A percentile compares a stretch with the other conserved stretches of the same genome.
phyloP scores from a whole-genome alignment of 2,113 vertebrate species.

The Cyanoliseus patagonus region DNA sequence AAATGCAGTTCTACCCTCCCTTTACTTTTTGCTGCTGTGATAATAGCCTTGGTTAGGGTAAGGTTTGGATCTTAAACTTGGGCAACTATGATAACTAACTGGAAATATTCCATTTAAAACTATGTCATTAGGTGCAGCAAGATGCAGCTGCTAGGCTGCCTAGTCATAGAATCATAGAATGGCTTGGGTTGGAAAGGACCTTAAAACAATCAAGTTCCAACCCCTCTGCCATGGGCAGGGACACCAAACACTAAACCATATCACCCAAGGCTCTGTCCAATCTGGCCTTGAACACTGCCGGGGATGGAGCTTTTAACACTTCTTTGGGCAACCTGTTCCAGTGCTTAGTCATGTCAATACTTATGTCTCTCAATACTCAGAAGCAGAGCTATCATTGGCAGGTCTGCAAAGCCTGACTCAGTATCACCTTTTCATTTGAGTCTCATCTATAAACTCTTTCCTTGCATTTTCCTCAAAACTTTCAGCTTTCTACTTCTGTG shows the following conservation, averaged over 20 bases:
- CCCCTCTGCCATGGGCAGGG: neutral
- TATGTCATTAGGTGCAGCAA: neutral
- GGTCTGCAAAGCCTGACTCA: neutral
- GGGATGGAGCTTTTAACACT: neutral
- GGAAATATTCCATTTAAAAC: neutral
- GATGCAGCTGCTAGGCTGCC: neutral
- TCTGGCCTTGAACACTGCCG: neutral
- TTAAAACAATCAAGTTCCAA: neutral
- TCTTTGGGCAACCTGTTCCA: neutral
- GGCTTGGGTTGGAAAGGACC: neutral
- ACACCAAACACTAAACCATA: neutral
- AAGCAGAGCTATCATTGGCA: neutral
- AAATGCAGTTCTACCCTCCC: neutral
- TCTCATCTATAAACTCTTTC: neutral
- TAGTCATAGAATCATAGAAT: neutral
- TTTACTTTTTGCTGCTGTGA: neutral
- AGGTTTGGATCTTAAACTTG: neutral
- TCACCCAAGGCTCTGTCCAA: neutral
- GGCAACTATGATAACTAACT: neutral
- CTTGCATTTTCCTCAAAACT: neutral
- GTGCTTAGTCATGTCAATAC: neutral
- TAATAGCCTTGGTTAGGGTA: neutral
- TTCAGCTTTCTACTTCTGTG: neutral
- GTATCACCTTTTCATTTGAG: neutral
- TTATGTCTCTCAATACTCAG: neutral